These are phyloP conservation scores for Apodemia hepburni DNA, from an alignment of 2,888 invertebrate species.

Conservation along the genomic window DNA sequence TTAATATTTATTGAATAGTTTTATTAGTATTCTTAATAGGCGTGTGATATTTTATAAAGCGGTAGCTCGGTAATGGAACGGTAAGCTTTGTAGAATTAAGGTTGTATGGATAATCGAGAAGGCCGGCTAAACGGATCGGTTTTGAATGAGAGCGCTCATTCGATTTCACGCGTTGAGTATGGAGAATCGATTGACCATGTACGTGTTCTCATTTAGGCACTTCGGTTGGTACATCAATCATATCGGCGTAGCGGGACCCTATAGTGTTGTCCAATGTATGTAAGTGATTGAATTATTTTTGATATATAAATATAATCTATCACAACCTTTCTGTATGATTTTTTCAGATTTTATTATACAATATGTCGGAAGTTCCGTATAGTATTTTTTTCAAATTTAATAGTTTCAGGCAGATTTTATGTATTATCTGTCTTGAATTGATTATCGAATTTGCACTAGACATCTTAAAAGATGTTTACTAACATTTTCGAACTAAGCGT, in stretches of 20 bases:
- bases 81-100: slow-evolving; percentile 29
- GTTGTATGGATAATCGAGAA: slow-evolving; percentile 58
- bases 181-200: slow-evolving; percentile 62
- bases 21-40: slow-evolving; percentile 39
- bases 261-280: neutral
- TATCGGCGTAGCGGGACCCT: slow-evolving; percentile 15
- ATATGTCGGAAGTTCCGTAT: too few species aligned
- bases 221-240: slow-evolving; percentile 17
- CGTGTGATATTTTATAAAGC: slow-evolving; percentile 38
- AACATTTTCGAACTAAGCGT: too few species aligned
- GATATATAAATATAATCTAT: neutral
- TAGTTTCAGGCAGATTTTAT: too few species aligned
- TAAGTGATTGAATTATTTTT: neutral
- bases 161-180: slow-evolving; percentile 71
- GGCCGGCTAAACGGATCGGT: slow-evolving; percentile 57
- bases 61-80: slow-evolving; percentile 36
- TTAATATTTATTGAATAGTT: slow-evolving; percentile 38
- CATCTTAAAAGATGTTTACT: too few species aligned
- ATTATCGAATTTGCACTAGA: too few species aligned
- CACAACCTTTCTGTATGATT: neutral
- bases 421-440: too few species aligned
- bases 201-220: slow-evolving; percentile 49
- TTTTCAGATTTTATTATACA: too few species aligned
- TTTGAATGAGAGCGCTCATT: slow-evolving; percentile 51
- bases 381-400: too few species aligned